These are phyloP conservation scores for Natrix natrix DNA, from an alignment of 2,797 vertebrate genomes.

Conservation along the genomic window DNA sequence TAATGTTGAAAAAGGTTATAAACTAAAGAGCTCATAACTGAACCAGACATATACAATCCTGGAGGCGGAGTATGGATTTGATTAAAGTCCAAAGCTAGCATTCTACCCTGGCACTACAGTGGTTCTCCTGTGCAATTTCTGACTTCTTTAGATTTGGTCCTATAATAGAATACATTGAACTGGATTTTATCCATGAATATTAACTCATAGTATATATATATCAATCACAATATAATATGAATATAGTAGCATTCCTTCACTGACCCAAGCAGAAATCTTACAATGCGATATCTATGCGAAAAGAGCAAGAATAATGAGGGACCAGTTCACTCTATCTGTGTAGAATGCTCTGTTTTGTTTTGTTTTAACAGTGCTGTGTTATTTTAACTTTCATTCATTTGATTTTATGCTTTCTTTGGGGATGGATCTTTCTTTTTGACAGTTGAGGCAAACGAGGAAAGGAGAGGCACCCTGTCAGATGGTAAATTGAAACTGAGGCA, in stretches of 20 bases:
- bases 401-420: conserved; percentile 51
- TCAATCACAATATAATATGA: background rate
- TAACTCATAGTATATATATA: background rate
- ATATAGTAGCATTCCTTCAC: background rate
- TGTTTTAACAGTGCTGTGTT: conserved; percentile 43
- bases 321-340: background rate
- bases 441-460: conserved; percentile 28
- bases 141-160: background rate
- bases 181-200: background rate
- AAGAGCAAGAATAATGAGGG: no score
- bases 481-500: conserved; percentile 79
- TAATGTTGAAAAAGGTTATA: background rate
- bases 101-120: background rate
- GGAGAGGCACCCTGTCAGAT: conserved; percentile 74
- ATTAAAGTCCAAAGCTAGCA: background rate
- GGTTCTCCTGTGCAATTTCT: background rate
- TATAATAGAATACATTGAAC: background rate
- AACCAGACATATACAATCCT: no score
- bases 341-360: background rate
- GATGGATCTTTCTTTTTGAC: conserved; percentile 68
- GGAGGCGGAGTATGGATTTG: background rate
- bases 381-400: conserved; percentile 67
- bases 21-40: background rate
- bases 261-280: background rate
- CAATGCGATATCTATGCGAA: background rate